Evolutionary conservation across 2,113 vertebrate species (phyloP), one percentile per base, ranked within the genome.

Genomic region (Nanorana parkeri): DNA sequence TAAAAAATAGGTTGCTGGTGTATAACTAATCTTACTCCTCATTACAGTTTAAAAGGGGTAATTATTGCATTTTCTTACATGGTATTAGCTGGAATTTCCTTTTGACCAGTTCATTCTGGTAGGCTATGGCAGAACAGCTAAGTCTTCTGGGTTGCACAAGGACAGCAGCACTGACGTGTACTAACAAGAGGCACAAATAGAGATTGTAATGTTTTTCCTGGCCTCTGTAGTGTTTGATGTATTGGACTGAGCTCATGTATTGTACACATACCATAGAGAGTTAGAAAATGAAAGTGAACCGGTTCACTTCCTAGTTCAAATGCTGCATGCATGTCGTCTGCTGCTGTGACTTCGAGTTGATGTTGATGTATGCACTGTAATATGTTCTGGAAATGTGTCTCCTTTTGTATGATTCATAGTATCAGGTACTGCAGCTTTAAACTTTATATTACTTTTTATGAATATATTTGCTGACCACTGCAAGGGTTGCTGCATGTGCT

Each of bases 361-460:
- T 8, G 15, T 56, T 15, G 17, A 26, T 8, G 15, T 56, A 5
- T 64, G 5, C 1, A n/a, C n/a, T 5, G 54, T 47, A 17, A 5
- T 47, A 80, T 80, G 78, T 63, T 80, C 3, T 54, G 32, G 29
- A 80, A 41, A 52, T 26, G 23, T 5, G 55, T 41, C 5, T 51
- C 32, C 1, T 52, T 26, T 10, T 80, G 56, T 80, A n/a, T 80
- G 56, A n/a, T 51, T 72, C 21, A 28, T 56, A 21, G 23, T n/a
- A 20, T 15, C 67, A 80, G 78, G 78, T 80, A 80, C 17, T 15
- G 32, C 6, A 21, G 1, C 24, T 32, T 79, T 68, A 7, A 29
- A 17, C 19, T 67, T 32, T n/a, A 8, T 26, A 24, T 24, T 15
- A 6, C 24, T 65, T 6, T n/a, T 23, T n/a, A 20, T 23, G 15